Base-by-base conservation (phyloP, 1,140 invertebrate species). In the Hormaphis cornu region DNA sequence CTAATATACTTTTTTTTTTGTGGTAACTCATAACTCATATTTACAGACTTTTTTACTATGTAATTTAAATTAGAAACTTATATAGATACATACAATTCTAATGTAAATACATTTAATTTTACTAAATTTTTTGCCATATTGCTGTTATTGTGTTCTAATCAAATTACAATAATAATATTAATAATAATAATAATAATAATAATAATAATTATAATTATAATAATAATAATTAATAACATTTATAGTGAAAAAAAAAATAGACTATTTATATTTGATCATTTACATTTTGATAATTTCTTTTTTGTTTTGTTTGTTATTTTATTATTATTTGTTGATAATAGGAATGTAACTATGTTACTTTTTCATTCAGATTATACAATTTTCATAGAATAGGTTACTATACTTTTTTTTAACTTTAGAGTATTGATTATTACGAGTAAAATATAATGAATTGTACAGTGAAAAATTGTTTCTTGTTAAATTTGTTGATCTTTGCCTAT, bases 401-500 rank as follows among this genome's bases (percentile, higher is more conserved):
- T 46, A n/a, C 14, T 46, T 46, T 46, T 37, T 46, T 46, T 4
- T 18, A 30, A 42, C 48, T 48, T 22, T 61, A 20, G 37, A 63
- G 30, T 33, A 48, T 66, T 30, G 28, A 66, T 46, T 35, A 66
- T 66, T 50, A 66, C 24, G 61, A 66, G 28, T 50, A 66, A 66
- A 50, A 44, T 50, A 66, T 58, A 58, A 58, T 20, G 28, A 33
- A 66, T 66, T 66, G 61, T 66, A 66, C 61, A 66, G 61, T 66
- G 44, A 66, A 66, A 63, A 50, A 66, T 66, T 66, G 61, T 66
- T 66, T 66, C 61, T 66, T 66, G 61, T 66, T 66, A 66, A 66
- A 66, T 66, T 66, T 66, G 61, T 66, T 66, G 61, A 66, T 66
- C 61, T 66, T 66, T 66, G 61, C 61, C 61, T 66, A 46, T 66